Conservation (phyloP, 2,113 vertebrate genomes). For the Cebidichthys violaceus region DNA sequence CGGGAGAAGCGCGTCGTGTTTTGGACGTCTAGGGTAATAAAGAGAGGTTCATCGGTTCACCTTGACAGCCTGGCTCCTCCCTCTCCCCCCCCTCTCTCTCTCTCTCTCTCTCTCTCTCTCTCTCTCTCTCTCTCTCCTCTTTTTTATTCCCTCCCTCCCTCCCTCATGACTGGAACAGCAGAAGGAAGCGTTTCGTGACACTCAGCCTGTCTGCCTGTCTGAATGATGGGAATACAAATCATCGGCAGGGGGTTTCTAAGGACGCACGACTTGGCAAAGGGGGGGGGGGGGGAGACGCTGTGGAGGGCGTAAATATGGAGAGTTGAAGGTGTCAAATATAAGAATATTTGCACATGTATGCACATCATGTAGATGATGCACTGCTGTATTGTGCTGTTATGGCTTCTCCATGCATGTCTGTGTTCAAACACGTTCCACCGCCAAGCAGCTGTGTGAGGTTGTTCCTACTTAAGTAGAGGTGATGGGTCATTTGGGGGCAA, state of each 20-base stretch:
- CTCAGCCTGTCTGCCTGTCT: slow-evolving; percentile 27
- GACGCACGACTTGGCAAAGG: slow-evolving; percentile 37
- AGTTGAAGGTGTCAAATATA: background rate
- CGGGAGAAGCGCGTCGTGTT: slow-evolving; percentile 42
- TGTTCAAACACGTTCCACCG: background rate
- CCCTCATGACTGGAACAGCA: slow-evolving; percentile 20
- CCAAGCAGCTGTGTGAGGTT: background rate
- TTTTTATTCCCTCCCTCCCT: slow-evolving; percentile 10
- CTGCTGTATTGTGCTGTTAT: background rate
- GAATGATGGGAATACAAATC: slow-evolving; percentile 55
- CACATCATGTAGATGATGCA: background rate
- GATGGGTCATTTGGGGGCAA: background rate
- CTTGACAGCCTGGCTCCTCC: slow-evolving; percentile 60
- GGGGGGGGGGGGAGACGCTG: too few species aligned
- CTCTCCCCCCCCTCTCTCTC: background rate
- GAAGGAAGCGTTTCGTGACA: slow-evolving; percentile 57
- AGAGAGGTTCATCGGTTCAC: slow-evolving; percentile 54
- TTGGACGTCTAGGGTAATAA: background rate
- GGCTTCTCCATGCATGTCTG: background rate
- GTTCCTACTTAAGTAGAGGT: background rate
- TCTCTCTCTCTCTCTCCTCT: slow-evolving; percentile 3
- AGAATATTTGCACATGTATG: background rate
- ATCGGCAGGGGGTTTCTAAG: slow-evolving; percentile 32
- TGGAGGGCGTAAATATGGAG: background rate
- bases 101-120: slow-evolving; percentile 6